Base-by-base conservation (phyloP, 2,797 vertebrate species). In the Serranus cabrilla region DNA sequence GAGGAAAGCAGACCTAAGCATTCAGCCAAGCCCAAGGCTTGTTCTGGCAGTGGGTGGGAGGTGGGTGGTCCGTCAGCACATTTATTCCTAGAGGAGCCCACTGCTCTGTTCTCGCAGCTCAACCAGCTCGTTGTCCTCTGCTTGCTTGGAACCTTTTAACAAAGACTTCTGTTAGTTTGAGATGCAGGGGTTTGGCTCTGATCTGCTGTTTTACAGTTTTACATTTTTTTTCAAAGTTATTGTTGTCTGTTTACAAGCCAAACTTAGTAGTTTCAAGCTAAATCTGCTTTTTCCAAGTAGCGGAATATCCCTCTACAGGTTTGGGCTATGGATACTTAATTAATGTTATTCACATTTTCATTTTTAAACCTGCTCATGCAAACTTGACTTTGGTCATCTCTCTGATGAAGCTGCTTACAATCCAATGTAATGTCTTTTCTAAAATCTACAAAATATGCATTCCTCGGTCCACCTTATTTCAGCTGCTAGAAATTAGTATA, bases 51-150 rank as follows among this genome's bases (percentile, higher is more conserved):
- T 89, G 81, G 89, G 85, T 80, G 81, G 89, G 86, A 78, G 87
- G 91, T 91, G 87, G 91, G 91, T 90, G 86, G 90, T 85, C 90
- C 40, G 75, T 89, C 87, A 91, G 90, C 87, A 87, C 84, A 90
- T 91, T 87, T 85, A 82, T 91, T 88, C 82, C 86, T 87, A 11
- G 65, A 83, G 80, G 85, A 89, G 65, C 83, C 76, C 71, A 79
- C 60, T 76, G 50, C 73, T 87, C 37, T 84, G 76, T 72, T 90
- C 64, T 57, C 43, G 60, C 52, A 84, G 23, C 80, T 89, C 87
- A 91, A 87, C 76, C 67, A 49, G 69, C 73, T 87, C 86, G 86
- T 92, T 92, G 91, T 92, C 87, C 85, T 89, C 68, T 50, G 79
- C 74, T 71, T 71, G 51, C 68, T 71, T 58, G 78, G 80, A 74